Percentiles rank a stretch among this genome's conserved stretches.
Evolutionary conservation across 35 echinoderm and acorn worm genomes (phyloP).

Genomic region (Patiria miniata): DNA sequence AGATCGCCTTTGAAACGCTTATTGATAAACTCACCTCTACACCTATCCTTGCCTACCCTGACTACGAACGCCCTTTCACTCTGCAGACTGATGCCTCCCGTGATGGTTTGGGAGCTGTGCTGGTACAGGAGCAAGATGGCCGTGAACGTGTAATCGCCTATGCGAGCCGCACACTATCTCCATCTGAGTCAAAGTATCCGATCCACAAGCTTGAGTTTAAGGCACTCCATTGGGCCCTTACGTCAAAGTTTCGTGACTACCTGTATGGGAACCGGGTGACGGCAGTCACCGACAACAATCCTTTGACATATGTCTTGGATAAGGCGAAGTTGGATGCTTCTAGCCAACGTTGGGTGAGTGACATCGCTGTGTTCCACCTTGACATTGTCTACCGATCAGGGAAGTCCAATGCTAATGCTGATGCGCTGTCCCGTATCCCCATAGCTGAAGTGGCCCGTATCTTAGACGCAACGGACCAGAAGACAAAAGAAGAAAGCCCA

Average conservation of each 20-base stretch:
- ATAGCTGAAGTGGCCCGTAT: too few relatives aligned
- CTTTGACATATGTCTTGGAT: too few relatives aligned
- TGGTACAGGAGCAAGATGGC: conserved; percentile 54
- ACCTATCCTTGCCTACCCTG: conserved; percentile 11
- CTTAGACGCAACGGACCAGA: too few relatives aligned
- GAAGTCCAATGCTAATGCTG: too few relatives aligned
- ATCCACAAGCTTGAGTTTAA: background rate
- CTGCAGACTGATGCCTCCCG: conserved; percentile 56
- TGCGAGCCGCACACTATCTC: conserved; percentile 27
- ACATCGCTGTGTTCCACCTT: too few relatives aligned
- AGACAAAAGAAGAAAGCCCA: too few relatives aligned
- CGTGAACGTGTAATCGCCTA: conserved; percentile 53
- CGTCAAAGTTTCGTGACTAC: background rate
- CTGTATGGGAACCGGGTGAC: too few relatives aligned
- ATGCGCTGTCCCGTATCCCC: too few relatives aligned
- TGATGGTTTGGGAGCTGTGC: conserved; percentile 34
- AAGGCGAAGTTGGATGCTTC: too few relatives aligned
- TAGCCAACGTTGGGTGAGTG: too few relatives aligned
- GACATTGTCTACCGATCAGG: too few relatives aligned
- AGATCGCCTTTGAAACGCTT: background rate
- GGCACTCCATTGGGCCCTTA: background rate
- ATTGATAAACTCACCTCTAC: background rate
- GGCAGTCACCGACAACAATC: too few relatives aligned
- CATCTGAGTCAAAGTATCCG: conserved; percentile 27
- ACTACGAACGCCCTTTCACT: conserved; percentile 37